These are phyloP conservation scores for Phyto melanocephala DNA, from an alignment of 2,888 invertebrate species.

Conservation along the genomic window DNA sequence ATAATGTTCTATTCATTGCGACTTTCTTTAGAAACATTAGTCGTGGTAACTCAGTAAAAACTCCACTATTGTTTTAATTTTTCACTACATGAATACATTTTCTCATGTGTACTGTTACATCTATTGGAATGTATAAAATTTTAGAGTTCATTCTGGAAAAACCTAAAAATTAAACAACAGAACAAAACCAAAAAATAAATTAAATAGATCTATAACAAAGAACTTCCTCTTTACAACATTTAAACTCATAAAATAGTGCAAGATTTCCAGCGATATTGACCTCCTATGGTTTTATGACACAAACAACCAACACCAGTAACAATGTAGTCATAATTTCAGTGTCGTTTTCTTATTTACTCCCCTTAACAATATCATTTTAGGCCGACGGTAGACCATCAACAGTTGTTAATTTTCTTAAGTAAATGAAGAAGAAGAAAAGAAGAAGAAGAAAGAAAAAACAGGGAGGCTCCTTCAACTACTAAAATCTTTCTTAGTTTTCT, in stretches of 20 bases:
- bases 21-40: no score
- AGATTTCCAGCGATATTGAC: conserved; percentile 30
- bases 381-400: background rate
- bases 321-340: conserved; percentile 33
- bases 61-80: no score
- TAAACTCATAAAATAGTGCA: conserved; percentile 5
- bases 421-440: no score
- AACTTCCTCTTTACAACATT: conserved; percentile 36
- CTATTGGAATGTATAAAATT: no score
- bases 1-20: no score
- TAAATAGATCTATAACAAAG: conserved; percentile 28
- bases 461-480: conserved; percentile 23
- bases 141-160: background rate
- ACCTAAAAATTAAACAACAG: background rate
- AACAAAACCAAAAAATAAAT: conserved; percentile 2
- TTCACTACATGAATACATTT: no score
- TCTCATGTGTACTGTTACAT: no score
- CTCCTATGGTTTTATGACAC: conserved; percentile 52
- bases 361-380: background rate
- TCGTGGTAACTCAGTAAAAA: no score
- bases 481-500: conserved; percentile 3
- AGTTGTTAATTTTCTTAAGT: background rate
- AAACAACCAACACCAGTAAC: conserved; percentile 31
- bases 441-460: no score
- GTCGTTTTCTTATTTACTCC: background rate